A percentile compares a stretch with the other conserved stretches of the same genome.
phyloP scores from a whole-genome alignment of 2,797 vertebrate species.

The Diplodus sargus region DNA sequence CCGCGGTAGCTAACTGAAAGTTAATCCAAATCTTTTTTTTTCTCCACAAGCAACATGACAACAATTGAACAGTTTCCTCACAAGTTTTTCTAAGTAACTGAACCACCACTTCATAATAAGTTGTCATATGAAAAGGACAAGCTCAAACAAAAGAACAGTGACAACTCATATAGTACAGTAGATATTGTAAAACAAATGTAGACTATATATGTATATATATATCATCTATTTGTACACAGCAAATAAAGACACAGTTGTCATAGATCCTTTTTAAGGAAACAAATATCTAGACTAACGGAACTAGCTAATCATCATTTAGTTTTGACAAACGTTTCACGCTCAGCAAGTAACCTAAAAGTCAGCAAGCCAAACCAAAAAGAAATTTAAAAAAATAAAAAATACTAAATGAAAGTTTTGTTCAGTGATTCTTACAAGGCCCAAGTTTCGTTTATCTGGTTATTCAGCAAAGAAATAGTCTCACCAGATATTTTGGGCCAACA shows the following conservation, averaged over 20 bases:
- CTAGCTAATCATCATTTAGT: conserved; percentile 99
- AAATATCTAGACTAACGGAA: conserved; percentile 99
- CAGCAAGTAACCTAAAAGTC: conserved; percentile 94
- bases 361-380: conserved; percentile 84
- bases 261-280: conserved; percentile 99
- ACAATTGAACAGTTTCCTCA: conserved; percentile 99
- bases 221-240: conserved; percentile 99
- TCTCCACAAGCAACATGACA: conserved; percentile 99
- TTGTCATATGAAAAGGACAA: conserved; percentile 99
- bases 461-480: conserved; percentile 77
- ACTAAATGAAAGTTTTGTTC: conserved; percentile 74
- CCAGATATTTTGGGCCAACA: conserved; percentile 82
- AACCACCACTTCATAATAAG: conserved; percentile 98
- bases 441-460: conserved; percentile 77
- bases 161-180: conserved; percentile 97
- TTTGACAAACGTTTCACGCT: conserved; percentile 99
- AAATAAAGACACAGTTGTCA: conserved; percentile 98
- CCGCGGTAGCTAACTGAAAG: conserved; percentile 96
- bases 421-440: conserved; percentile 87
- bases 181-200: conserved; percentile 99
- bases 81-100: conserved; percentile 99
- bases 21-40: conserved; percentile 88
- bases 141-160: conserved; percentile 98
- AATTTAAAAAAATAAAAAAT: conserved; percentile 37
- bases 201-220: conserved; percentile 98